phyloP scores from a whole-genome alignment of 2,113 vertebrate species.

The Hydropotes inermis region DNA sequence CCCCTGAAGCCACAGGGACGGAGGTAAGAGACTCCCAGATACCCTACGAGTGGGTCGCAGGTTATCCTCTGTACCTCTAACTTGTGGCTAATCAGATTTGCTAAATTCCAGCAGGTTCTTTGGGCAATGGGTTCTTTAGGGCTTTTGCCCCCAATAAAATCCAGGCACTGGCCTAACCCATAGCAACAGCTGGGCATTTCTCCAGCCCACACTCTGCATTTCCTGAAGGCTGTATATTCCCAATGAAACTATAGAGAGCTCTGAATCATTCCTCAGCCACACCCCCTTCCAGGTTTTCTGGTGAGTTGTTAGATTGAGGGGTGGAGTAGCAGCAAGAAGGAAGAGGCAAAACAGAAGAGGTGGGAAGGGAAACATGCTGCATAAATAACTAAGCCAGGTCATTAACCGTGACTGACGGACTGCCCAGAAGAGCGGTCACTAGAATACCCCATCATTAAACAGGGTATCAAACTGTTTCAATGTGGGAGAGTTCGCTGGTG shows the following conservation, averaged over 20 bases:
- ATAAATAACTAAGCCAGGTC: slow-evolving; percentile 64
- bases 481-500: not conserved
- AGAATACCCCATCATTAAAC: slow-evolving; percentile 67
- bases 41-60: not conserved
- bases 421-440: slow-evolving; percentile 66
- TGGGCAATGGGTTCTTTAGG: not conserved
- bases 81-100: not conserved
- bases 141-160: not conserved
- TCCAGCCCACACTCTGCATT: not conserved
- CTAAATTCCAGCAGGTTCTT: not conserved
- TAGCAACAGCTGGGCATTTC: not conserved
- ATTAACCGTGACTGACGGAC: slow-evolving; percentile 67
- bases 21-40: not conserved
- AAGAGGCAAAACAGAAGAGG: slow-evolving; percentile 53
- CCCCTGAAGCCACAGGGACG: not conserved
- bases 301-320: slow-evolving; percentile 46
- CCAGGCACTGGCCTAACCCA: not conserved
- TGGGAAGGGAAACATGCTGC: slow-evolving; percentile 54
- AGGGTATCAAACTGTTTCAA: slow-evolving; percentile 68
- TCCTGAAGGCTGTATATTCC: not conserved
- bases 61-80: not conserved
- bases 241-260: not conserved
- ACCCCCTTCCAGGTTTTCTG: slow-evolving; percentile 18
- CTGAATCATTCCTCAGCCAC: slow-evolving; percentile 44
- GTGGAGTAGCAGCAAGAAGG: not conserved